Base-by-base conservation (phyloP, 2,113 vertebrate species). In the Istiophorus platypterus region DNA sequence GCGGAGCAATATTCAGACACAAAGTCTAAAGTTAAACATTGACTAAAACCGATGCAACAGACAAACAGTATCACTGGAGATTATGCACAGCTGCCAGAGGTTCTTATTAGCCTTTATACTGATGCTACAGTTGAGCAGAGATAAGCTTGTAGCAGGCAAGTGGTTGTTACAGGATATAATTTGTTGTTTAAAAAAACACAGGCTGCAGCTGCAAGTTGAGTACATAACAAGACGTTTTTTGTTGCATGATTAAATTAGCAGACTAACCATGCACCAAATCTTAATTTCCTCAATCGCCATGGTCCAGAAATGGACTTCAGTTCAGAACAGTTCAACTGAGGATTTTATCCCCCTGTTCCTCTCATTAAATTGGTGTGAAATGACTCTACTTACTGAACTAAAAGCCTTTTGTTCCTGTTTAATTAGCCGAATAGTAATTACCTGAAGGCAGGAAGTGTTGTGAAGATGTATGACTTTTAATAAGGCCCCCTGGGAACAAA, bases 381-480 rank as follows among this genome's bases (percentile, higher is more conserved):
- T 74, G 22, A 57, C 45, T 61, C 31, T 45, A 65, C 82, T 80
- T 71, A 56, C 31, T 52, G 56, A 9, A 54, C 80, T 85, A 68
- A 87, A 89, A 73, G 78, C 85, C 66, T 72, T 76, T 85, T 73
- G 72, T 78, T 66, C 61, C 52, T 39, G 80, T 82, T 85, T 84
- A 91, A 91, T 92, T 87, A 83, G 69, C 62, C 42, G 15, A 29
- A 65, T 57, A 76, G 42, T 86, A 81, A 90, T 92, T 68, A 82
- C 78, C 85, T 63, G 63, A 62, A 71, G 67, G 56, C 58, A 78
- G 82, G 87, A 88, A 90, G 80, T 84, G 70, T 78, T 85, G 73
- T 82, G 81, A 81, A 84, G 73, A 81, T 61, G 63, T 81, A 72
- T 85, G 74, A 84, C 71, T 86, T 85, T 80, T 93, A 94, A 93